A percentile compares a stretch with the other conserved stretches of the same genome.
Evolutionary conservation across 1,140 invertebrate species (phyloP).

Genomic region (Bacillus rossius): DNA sequence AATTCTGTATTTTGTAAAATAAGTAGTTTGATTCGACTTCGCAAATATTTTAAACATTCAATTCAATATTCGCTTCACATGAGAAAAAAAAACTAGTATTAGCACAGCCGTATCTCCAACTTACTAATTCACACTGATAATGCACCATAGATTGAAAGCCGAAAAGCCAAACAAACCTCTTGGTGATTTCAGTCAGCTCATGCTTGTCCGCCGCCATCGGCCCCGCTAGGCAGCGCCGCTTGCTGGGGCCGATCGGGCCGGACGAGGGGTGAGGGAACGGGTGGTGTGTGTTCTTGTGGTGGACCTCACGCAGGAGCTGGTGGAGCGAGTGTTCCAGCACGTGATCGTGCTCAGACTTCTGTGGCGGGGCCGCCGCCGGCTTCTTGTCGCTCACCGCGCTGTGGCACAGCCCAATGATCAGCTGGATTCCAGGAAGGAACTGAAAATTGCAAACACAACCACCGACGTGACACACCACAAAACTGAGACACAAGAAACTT

Average conservation of each 20-base stretch:
- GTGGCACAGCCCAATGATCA: slow-evolving; percentile 74
- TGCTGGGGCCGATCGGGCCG: slow-evolving; percentile 84
- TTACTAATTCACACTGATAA: no score
- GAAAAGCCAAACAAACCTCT: slow-evolving; percentile 38
- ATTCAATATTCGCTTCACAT: no score
- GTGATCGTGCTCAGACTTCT: slow-evolving; percentile 84
- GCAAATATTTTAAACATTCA: no score
- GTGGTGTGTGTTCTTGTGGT: slow-evolving; percentile 88
- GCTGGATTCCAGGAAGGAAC: slow-evolving; percentile 88
- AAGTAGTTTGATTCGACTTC: no score
- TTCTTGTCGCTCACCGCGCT: slow-evolving; percentile 59
- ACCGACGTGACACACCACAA: no score
- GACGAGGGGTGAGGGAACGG: slow-evolving; percentile 92
- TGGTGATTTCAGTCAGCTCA: slow-evolving; percentile 82
- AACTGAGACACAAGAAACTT: no score
- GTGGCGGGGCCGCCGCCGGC: slow-evolving; percentile 39
- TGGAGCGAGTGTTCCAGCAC: slow-evolving; percentile 94
- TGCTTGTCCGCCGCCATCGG: slow-evolving; percentile 82
- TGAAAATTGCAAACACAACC: no score
- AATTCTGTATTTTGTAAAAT: no score
- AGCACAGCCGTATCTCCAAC: no score
- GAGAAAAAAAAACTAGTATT: no score
- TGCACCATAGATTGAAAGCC: no score
- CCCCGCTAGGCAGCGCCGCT: slow-evolving; percentile 82
- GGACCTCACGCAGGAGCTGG: slow-evolving; percentile 85